Conservation (phyloP, 1,140 invertebrate genomes). For the Dreissena polymorpha region DNA sequence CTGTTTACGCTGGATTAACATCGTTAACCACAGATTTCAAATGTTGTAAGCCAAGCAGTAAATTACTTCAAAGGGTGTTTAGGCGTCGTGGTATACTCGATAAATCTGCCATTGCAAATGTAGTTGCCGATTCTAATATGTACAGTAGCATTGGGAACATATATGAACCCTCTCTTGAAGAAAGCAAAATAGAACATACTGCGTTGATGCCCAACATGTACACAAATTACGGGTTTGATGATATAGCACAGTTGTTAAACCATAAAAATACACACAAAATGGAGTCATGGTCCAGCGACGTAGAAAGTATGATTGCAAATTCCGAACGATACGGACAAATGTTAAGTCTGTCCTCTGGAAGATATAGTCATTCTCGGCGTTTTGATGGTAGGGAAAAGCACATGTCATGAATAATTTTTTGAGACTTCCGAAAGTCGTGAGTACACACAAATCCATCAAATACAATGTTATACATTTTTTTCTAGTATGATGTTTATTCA, state of each 20-base stretch:
- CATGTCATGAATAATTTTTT: conserved; percentile 27
- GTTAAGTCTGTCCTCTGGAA: not conserved
- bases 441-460: not conserved
- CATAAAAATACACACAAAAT: not conserved
- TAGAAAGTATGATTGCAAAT: conserved; percentile 16
- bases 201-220: not conserved
- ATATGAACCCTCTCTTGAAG: not conserved
- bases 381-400: conserved; percentile 16
- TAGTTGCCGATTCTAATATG: conserved; percentile 13
- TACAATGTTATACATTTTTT: not conserved
- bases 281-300: conserved; percentile 21
- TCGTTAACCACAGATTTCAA: conserved; percentile 61
- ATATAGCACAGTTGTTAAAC: not conserved
- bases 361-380: not conserved
- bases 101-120: not conserved
- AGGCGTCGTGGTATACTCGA: not conserved
- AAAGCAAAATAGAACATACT: not conserved
- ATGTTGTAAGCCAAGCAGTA: conserved; percentile 45
- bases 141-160: conserved; percentile 43
- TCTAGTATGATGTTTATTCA: too few species aligned
- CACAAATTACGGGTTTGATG: conserved; percentile 14
- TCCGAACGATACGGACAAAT: not conserved
- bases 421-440: not conserved
- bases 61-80: not conserved
- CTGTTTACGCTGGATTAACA: conserved; percentile 70